These are phyloP conservation scores for Anarhynchus alexandrinus DNA, from an alignment of 2,113 vertebrate species.

Conservation along the genomic window DNA sequence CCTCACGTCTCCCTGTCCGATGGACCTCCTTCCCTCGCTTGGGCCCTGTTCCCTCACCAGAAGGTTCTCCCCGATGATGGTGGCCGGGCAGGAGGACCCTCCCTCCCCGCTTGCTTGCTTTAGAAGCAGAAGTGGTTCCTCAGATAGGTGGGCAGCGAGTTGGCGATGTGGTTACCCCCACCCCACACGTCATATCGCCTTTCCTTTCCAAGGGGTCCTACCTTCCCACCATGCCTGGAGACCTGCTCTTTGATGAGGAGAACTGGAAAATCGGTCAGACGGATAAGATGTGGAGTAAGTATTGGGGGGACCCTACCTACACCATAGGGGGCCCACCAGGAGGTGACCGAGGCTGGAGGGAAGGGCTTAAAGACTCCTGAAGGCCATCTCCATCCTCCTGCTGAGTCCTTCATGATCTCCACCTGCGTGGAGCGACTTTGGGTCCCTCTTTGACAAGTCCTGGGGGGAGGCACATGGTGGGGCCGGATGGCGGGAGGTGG, in stretches of 20 bases:
- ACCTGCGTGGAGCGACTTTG: neutral
- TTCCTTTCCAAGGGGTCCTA: neutral
- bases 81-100: neutral
- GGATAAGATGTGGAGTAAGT: neutral
- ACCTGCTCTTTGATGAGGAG: neutral
- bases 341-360: neutral
- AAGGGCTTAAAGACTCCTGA: neutral
- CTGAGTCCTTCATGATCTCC: neutral
- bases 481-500: neutral
- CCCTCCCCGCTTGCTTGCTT: neutral
- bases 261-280: accelerated
- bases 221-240: neutral
- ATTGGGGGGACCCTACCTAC: neutral
- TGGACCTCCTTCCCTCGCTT: neutral
- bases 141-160: neutral
- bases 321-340: neutral
- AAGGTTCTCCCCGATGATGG: neutral
- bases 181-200: accelerated
- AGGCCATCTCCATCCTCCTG: neutral
- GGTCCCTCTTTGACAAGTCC: neutral
- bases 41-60: neutral
- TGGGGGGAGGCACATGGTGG: neutral
- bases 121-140: neutral
- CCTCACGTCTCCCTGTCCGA: neutral
- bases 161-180: too few species aligned